phyloP scores from a whole-genome alignment of 2,888 invertebrate species.

The Cyclophora albipunctata region DNA sequence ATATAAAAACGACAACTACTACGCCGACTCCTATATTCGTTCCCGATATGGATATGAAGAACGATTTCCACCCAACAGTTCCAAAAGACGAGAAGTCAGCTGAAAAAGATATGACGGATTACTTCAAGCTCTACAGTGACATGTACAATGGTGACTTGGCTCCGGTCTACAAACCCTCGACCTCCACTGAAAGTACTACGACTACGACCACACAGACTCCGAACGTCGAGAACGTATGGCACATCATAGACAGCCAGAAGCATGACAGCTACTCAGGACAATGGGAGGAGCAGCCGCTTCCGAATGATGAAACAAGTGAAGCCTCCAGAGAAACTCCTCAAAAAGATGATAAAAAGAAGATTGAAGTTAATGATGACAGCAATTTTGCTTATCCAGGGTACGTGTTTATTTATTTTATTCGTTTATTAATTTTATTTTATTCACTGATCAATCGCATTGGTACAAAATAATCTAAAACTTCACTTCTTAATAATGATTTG shows the following conservation, averaged over 20 bases:
- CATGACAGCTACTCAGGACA: conserved; percentile 35
- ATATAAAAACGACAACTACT: conserved; percentile 27
- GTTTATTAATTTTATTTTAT: neutral
- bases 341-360: conserved; percentile 8
- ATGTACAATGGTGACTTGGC: conserved; percentile 37
- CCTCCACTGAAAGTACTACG: conserved; percentile 31
- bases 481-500: conserved; percentile 1
- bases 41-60: conserved; percentile 38
- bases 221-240: conserved; percentile 62
- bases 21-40: conserved; percentile 51
- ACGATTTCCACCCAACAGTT: conserved; percentile 27
- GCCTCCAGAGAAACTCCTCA: conserved; percentile 8
- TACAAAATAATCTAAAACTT: neutral
- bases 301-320: conserved; percentile 20
- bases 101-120: conserved; percentile 36
- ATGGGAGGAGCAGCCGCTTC: conserved; percentile 51
- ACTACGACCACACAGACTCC: conserved; percentile 35
- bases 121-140: conserved; percentile 49
- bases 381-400: conserved; percentile 66
- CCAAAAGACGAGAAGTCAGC: conserved; percentile 17
- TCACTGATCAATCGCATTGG: neutral
- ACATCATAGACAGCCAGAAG: conserved; percentile 63
- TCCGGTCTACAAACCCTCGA: conserved; percentile 40
- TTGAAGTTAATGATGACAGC: conserved; percentile 23
- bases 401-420: conserved; percentile 17